phyloP scores from a whole-genome alignment of 2,797 vertebrate genomes.

The Pampus argenteus region DNA sequence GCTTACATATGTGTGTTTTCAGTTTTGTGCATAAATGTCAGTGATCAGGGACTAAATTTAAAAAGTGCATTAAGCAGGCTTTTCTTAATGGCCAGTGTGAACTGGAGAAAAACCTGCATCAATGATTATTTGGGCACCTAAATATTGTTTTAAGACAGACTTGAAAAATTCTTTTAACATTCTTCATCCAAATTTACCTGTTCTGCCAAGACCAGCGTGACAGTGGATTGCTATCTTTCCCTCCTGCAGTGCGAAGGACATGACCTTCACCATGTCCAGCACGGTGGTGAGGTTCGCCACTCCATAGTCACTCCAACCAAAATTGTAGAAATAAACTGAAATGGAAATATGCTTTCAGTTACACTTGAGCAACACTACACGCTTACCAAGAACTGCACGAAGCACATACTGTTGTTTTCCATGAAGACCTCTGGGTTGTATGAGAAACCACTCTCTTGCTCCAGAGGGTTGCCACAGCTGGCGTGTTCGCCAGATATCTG shows the following conservation, averaged over 20 bases:
- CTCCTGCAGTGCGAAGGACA: constrained; percentile 95
- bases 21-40: too few relatives aligned
- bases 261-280: constrained; percentile 97
- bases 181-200: constrained; percentile 85
- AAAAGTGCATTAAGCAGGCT: not conserved
- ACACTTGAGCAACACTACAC: not conserved
- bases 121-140: not conserved
- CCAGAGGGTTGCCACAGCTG: constrained; percentile 93
- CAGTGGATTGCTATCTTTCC: constrained; percentile 96
- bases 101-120: not conserved
- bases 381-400: not conserved
- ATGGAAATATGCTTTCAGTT: constrained; percentile 29
- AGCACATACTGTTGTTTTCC: constrained; percentile 93
- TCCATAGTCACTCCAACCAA: constrained; percentile 96
- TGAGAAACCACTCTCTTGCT: constrained; percentile 94
- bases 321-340: constrained; percentile 99
- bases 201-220: constrained; percentile 96
- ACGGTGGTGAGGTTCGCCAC: constrained; percentile 91
- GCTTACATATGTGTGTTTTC: too few relatives aligned
- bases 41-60: too few relatives aligned
- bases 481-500: constrained; percentile 96
- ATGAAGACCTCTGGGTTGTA: constrained; percentile 96
- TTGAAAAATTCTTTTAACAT: not conserved
- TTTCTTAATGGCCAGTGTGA: not conserved
- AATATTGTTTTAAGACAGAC: too few relatives aligned